Base-by-base conservation (phyloP, 2,888 invertebrate genomes). In the Acheta domesticus region DNA sequence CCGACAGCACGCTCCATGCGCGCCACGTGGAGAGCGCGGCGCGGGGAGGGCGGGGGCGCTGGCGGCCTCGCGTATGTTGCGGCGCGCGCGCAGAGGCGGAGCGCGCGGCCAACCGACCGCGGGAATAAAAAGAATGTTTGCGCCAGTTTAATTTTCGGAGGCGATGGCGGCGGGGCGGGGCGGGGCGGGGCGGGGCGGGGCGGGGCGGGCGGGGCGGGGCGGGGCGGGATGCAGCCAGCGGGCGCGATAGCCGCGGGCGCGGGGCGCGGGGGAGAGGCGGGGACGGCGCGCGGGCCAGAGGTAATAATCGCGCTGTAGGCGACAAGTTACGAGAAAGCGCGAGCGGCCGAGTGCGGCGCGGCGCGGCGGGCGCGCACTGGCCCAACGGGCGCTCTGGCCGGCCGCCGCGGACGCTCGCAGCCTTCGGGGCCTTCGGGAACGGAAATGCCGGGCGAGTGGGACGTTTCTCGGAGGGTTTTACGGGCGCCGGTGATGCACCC, bases 131-230 rank as follows among this genome's bases (percentile, higher is more conserved):
- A 62, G 14, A 62, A 62, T n/a, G 62, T 62, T 62, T 19, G 62
- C 62, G 62, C 62, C 62, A 62, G 62, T 62, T 62, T 62, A 62
- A 62, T 62, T 62, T 62, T 62, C n/a, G 62, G 14, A 62, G 62
- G 62, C 16, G 62, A 62, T 62, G 62, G 62, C 62, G 62, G 14
- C n/a, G 62, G 14, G 62, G 12, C 12, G 12, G 3, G 62, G 62
- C n/a, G 36, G 36, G 36, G 19, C 12, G 14, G 62, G 16, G n/a
- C 16, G 14, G 36, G 5, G 8, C 36, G 8, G 62, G 14, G 12
- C 12, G 12, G 12, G 5, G 62, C 14, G 3, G 62, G 62, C n/a
- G 36, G 36, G 36, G 19, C 12, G 14, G 62, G 16, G n/a, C 16
- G 14, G 36, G 5, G 8, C 36, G 8, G 62, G 62, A 8, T 19